A percentile compares a stretch with the other conserved stretches of the same genome.
Evolutionary conservation across 2,888 invertebrate species (phyloP).

Genomic region (Apoda limacodes): DNA sequence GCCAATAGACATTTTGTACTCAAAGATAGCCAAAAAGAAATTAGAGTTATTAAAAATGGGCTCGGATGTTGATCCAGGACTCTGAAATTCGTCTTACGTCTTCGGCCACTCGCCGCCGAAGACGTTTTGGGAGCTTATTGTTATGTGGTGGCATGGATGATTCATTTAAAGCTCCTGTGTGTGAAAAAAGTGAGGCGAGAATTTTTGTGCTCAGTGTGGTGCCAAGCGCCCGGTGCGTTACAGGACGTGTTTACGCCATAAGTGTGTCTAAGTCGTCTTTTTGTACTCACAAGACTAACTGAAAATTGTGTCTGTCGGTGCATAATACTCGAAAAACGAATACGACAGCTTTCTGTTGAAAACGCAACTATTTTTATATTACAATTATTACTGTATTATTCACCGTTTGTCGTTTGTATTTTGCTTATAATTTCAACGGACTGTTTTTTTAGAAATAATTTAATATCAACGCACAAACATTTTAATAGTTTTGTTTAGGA

Average conservation of each 20-base stretch:
- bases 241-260: constrained; percentile 46
- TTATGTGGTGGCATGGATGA: constrained; percentile 71
- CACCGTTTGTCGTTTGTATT: too few relatives aligned
- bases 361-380: constrained; percentile 62
- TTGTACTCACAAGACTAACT: constrained; percentile 48
- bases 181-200: constrained; percentile 54
- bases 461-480: constrained; percentile 64
- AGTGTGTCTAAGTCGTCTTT: constrained; percentile 60
- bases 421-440: constrained; percentile 38
- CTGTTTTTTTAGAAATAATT: constrained; percentile 48
- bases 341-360: constrained; percentile 40
- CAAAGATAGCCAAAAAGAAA: constrained; percentile 92
- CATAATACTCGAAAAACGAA: constrained; percentile 39
- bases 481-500: constrained; percentile 46
- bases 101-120: constrained; percentile 77
- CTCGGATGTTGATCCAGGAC: constrained; percentile 75
- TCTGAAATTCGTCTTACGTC: constrained; percentile 77
- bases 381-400: too few relatives aligned
- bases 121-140: constrained; percentile 71
- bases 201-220: constrained; percentile 62
- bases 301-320: constrained; percentile 59
- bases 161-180: constrained; percentile 52
- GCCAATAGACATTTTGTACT: constrained; percentile 90
- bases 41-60: constrained; percentile 90
- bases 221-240: constrained; percentile 55